These are phyloP conservation scores for Alloscopus bannaensis DNA, from an alignment of 2,888 invertebrate species.

Conservation along the genomic window DNA sequence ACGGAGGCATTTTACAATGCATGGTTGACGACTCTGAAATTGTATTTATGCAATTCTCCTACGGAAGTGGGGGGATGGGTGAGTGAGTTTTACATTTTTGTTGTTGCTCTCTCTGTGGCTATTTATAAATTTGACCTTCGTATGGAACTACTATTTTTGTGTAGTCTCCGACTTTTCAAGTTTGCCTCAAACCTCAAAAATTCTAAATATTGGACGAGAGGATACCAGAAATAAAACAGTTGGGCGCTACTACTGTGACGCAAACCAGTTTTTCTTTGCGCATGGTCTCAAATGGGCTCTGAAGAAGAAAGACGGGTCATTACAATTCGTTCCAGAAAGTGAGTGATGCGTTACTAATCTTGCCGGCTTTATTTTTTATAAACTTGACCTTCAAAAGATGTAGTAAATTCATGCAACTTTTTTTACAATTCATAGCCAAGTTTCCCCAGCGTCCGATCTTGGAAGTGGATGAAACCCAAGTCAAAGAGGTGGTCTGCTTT, in stretches of 20 bases:
- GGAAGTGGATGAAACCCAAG: constrained; percentile 58
- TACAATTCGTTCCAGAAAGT: constrained; percentile 60
- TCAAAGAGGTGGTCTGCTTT: constrained; percentile 64
- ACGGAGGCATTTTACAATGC: constrained; percentile 55
- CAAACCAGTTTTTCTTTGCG: constrained; percentile 70
- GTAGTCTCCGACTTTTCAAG: constrained; percentile 51
- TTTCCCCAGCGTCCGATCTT: constrained; percentile 60
- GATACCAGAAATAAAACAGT: constrained; percentile 33
- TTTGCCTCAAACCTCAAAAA: constrained; percentile 39
- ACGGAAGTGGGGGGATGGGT: constrained; percentile 56
- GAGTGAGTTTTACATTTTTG: background rate
- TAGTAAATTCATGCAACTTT: background rate
- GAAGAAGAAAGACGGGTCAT: constrained; percentile 15
- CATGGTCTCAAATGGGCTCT: constrained; percentile 70
- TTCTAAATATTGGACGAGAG: constrained; percentile 56
- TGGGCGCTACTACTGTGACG: constrained; percentile 61
- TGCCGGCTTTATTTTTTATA: background rate
- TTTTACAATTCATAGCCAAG: constrained; percentile 23
- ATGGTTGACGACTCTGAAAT: constrained; percentile 24
- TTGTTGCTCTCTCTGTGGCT: too few relatives aligned
- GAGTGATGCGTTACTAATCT: background rate
- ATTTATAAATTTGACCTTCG: too few relatives aligned
- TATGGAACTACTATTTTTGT: background rate
- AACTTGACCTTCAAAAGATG: background rate
- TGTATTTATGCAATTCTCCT: constrained; percentile 52